Evolutionary conservation across 2,113 vertebrate genomes (phyloP), one percentile per base, ranked within the genome.

Genomic region (Oryzias curvinotus): DNA sequence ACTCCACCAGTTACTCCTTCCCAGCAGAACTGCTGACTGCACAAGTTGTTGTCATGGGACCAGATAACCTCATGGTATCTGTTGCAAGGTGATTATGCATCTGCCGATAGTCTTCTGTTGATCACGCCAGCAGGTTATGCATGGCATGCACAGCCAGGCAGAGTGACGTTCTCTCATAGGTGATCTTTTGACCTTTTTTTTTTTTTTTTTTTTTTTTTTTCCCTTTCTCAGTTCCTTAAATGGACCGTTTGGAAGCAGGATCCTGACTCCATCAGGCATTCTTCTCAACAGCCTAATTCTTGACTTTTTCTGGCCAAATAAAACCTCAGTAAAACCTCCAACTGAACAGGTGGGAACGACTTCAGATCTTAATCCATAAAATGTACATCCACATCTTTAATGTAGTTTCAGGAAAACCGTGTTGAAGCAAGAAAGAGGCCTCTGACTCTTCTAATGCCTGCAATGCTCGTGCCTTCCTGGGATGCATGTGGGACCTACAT

Each of bases 271-370:
- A 18, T 95, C 94, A 4, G 95, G 94, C 13, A 85, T 97, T 57
- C 81, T 96, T 50, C 89, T 95, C 16, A 95, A 95, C 86, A 95
- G 94, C 68, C 92, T 95, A 74, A 92, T 96, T 72, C 80, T 94
- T 65, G 91, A 93, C 75, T 95, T 94, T 82, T 92, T 90, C 68
- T 93, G 91, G 93, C 89, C 89, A 36, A 94, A 92, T 53, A 90
- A 85, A 81, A 93, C 90, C 7, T 52, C 28, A 49, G 90, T 83
- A 28, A 88, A 88, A 21, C 70, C 77, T 0, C 74, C 84, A 41
- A 21, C 46, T 16, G 25, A 83, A 15, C 88, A 30, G 91, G 94
- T 95, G 92, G 25, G 23, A 6, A 42, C 1, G 5, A 5, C 16
- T 18, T 18, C 2, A 70, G 52, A 41, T 42, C 2, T 43, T 14